These are phyloP conservation scores for Coenonympha glycerion DNA, from an alignment of 2,888 invertebrate species.

Conservation along the genomic window DNA sequence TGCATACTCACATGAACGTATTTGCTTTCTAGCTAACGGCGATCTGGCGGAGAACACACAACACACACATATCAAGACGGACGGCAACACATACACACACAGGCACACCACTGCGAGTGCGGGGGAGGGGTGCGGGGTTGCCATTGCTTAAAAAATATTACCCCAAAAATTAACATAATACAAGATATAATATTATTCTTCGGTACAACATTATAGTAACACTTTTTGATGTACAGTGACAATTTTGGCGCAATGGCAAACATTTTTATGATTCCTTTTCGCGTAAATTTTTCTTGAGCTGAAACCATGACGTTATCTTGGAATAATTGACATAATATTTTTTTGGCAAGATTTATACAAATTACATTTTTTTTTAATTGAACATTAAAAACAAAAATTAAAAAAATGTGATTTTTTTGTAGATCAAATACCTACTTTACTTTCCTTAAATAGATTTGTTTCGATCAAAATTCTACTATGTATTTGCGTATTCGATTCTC, in stretches of 20 bases:
- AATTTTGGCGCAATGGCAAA: conserved; percentile 53
- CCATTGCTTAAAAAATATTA: conserved; percentile 46
- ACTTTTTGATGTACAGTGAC: conserved; percentile 21
- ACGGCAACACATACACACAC: conserved; percentile 64
- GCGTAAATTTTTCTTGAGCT: background rate
- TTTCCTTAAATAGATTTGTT: too few species aligned
- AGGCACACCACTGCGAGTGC: conserved; percentile 59
- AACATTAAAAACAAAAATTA: too few species aligned
- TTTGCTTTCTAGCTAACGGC: conserved; percentile 74
- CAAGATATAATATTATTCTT: conserved; percentile 24
- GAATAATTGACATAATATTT: background rate
- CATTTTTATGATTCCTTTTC: conserved; percentile 58
- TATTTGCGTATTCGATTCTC: too few species aligned
- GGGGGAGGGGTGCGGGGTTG: conserved; percentile 44
- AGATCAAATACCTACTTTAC: too few species aligned
- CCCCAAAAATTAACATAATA: conserved; percentile 10
- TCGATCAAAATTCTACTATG: too few species aligned
- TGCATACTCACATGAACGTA: conserved; percentile 59
- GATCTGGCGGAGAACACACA: conserved; percentile 63
- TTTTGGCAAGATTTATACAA: background rate
- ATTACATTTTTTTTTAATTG: too few species aligned
- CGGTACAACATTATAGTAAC: conserved; percentile 9
- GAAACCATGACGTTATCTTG: background rate
- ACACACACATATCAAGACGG: conserved; percentile 75
- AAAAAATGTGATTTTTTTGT: too few species aligned